Conservation (phyloP, 2,888 invertebrate genomes). For the Automeris io region DNA sequence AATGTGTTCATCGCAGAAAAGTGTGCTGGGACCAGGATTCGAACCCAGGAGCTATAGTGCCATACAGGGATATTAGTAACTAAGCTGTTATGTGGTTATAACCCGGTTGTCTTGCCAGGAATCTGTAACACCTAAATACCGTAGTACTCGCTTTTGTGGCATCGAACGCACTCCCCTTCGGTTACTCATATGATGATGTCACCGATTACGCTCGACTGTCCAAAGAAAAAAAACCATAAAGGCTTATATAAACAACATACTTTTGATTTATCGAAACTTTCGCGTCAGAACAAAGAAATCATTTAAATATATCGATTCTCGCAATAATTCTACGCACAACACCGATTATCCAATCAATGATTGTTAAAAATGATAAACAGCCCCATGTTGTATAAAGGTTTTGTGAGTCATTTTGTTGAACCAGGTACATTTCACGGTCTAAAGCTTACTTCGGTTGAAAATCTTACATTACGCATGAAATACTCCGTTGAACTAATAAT, state of each 20-base stretch:
- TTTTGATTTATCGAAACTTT: conserved; percentile 14
- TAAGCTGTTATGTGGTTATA: conserved; percentile 9
- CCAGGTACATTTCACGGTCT: conserved; percentile 20
- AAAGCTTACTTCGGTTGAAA: neutral
- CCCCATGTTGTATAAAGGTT: conserved; percentile 13
- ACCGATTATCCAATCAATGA: conserved; percentile 17
- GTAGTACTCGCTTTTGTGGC: conserved; percentile 41
- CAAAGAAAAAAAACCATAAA: conserved; percentile 33
- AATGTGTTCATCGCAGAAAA: too few relatives aligned
- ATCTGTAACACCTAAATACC: conserved; percentile 50
- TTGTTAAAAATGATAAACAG: conserved; percentile 20
- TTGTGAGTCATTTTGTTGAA: conserved; percentile 32
- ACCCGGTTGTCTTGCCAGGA: conserved; percentile 26
- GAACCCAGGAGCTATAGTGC: too few relatives aligned
- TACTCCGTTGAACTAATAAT: too few relatives aligned
- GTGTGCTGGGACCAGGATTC: too few relatives aligned
- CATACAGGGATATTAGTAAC: too few relatives aligned
- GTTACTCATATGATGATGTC: conserved; percentile 69
- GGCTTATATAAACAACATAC: conserved; percentile 14
- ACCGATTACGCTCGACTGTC: conserved; percentile 57
- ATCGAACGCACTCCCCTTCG: conserved; percentile 35
- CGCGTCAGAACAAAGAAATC: conserved; percentile 20
- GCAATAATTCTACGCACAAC: conserved; percentile 16
- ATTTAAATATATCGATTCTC: conserved; percentile 24
- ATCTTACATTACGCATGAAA: neutral